phyloP scores from a whole-genome alignment of 2,888 invertebrate species.

The Apodemia hepburni region DNA sequence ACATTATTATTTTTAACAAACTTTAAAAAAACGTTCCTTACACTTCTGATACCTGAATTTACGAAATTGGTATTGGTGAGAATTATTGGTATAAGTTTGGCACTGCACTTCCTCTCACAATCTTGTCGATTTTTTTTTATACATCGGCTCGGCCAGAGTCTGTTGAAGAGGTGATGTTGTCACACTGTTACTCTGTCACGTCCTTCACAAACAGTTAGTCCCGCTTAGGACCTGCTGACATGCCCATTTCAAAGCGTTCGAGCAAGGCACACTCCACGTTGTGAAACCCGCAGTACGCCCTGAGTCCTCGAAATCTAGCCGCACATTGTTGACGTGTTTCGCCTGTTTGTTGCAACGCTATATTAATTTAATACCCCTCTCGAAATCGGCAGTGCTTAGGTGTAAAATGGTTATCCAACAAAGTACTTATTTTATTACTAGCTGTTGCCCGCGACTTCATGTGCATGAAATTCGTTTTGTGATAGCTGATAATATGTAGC shows the following conservation, averaged over 20 bases:
- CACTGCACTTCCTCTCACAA: not conserved
- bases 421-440: not conserved
- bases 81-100: not conserved
- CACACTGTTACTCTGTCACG: not conserved
- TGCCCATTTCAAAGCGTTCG: conserved; percentile 28
- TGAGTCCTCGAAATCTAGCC: conserved; percentile 25
- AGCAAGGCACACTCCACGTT: conserved; percentile 27
- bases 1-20: conserved; percentile 8
- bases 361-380: not conserved
- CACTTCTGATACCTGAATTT: conserved; percentile 5
- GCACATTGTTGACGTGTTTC: conserved; percentile 22
- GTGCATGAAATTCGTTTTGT: too few species aligned
- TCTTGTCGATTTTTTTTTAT: conserved; percentile 12
- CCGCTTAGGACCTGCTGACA: conserved; percentile 15
- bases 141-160: conserved; percentile 18
- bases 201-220: conserved; percentile 3
- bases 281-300: conserved; percentile 25
- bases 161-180: too few species aligned
- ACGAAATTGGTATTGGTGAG: conserved; percentile 2
- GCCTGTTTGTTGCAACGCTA: conserved; percentile 3
- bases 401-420: not conserved
- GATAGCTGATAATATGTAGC: too few species aligned
- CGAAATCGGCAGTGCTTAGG: not conserved
- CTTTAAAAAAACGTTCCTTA: not conserved
- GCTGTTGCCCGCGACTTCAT: too few species aligned